Percentiles rank a stretch among this genome's conserved stretches.
phyloP scores from a whole-genome alignment of 2,797 vertebrate species.

The Buphagus erythrorhynchus region DNA sequence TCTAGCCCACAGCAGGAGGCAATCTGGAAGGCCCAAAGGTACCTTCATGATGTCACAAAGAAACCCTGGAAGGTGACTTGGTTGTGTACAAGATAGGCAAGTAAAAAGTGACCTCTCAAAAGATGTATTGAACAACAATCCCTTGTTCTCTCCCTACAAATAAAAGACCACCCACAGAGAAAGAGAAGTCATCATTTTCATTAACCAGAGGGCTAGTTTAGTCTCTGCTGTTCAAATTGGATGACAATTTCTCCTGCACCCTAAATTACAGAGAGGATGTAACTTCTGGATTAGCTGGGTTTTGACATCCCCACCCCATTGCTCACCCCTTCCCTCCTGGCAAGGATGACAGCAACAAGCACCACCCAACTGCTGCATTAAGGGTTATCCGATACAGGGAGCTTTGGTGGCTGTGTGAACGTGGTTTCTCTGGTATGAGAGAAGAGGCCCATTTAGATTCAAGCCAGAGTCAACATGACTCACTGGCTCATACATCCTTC shows the following conservation, averaged over 20 bases:
- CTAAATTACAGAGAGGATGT: constrained; percentile 37
- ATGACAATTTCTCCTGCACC: constrained; percentile 13
- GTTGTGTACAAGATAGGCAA: neutral
- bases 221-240: neutral
- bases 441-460: constrained; percentile 49
- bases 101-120: neutral
- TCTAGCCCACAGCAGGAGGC: neutral
- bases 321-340: constrained; percentile 35
- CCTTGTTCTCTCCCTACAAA: neutral
- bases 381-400: neutral
- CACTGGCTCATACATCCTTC: constrained; percentile 54
- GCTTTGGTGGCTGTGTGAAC: neutral
- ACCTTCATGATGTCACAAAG: neutral
- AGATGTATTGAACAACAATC: neutral
- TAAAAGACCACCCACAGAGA: neutral
- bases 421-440: constrained; percentile 56
- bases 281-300: constrained; percentile 32
- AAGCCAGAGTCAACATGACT: constrained; percentile 71
- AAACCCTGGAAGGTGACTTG: neutral
- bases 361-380: neutral
- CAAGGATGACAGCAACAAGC: constrained; percentile 28
- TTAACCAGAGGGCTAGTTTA: neutral
- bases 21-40: neutral
- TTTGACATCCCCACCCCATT: constrained; percentile 35
- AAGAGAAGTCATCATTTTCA: neutral